Conservation (phyloP, 1,140 invertebrate genomes). For the Heterodera schachtii region DNA sequence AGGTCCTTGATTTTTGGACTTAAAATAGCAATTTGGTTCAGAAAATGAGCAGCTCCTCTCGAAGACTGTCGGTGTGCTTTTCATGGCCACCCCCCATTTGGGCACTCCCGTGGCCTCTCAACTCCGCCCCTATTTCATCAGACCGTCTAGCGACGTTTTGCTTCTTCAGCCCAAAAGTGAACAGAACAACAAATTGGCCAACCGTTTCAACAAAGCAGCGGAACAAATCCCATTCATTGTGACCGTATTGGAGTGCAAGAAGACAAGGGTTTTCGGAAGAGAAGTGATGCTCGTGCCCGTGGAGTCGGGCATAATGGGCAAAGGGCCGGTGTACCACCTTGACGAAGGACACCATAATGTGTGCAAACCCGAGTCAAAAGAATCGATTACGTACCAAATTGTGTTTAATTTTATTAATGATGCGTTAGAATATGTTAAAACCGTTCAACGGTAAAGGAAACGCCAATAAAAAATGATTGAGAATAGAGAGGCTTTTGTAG, state of each 20-base stretch:
- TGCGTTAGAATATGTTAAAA: conserved; percentile 24
- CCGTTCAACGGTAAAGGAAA: background rate
- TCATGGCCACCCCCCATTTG: conserved; percentile 46
- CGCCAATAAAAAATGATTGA: too few species aligned
- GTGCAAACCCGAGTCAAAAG: conserved; percentile 35
- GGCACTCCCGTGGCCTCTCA: conserved; percentile 44
- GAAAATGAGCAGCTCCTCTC: conserved; percentile 14
- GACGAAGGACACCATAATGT: conserved; percentile 37
- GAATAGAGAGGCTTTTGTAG: too few species aligned
- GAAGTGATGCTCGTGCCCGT: conserved; percentile 41
- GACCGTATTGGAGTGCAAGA: conserved; percentile 35
- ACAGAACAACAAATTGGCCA: conserved; percentile 42
- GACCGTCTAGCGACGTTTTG: conserved; percentile 46
- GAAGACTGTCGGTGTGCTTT: conserved; percentile 51
- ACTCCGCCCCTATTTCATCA: conserved; percentile 38
- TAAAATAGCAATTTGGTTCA: background rate
- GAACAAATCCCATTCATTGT: conserved; percentile 44
- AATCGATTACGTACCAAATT: conserved; percentile 42
- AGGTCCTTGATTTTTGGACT: too few species aligned
- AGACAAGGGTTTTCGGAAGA: conserved; percentile 40
- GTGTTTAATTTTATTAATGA: conserved; percentile 45
- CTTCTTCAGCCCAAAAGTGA: conserved; percentile 43
- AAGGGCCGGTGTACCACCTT: conserved; percentile 49
- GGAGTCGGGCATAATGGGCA: conserved; percentile 43
- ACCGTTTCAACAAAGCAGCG: conserved; percentile 30